A percentile compares a stretch with the other conserved stretches of the same genome.
These are phyloP conservation scores for Drosophila eohydei DNA, from an alignment of 2,888 invertebrate species.

Conservation along the genomic window DNA sequence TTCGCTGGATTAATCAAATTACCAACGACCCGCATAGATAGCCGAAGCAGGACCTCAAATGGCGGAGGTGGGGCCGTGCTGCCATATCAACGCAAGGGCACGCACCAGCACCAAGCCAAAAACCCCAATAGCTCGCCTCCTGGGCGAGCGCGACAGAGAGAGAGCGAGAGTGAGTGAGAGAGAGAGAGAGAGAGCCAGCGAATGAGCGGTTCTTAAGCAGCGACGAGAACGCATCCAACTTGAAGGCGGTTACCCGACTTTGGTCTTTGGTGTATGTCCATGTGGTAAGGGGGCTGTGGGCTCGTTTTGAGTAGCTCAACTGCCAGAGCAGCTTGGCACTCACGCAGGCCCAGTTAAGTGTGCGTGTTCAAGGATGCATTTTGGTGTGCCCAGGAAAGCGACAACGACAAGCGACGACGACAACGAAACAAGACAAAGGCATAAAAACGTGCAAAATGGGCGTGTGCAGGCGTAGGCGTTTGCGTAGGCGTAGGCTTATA, in stretches of 20 bases:
- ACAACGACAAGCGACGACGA: constrained; percentile 42
- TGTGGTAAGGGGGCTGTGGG: constrained; percentile 6
- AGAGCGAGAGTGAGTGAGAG: neutral
- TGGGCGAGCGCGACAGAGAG: neutral
- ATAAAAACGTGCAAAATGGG: constrained; percentile 79
- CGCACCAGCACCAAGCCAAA: constrained; percentile 49
- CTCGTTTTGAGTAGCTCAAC: constrained; percentile 60
- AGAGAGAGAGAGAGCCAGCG: neutral
- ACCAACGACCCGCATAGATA: constrained; percentile 72
- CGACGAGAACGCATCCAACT: constrained; percentile 20
- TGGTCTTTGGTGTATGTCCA: constrained; percentile 33
- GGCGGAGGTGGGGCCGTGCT: neutral
- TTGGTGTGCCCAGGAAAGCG: constrained; percentile 77
- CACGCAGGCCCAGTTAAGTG: constrained; percentile 81
- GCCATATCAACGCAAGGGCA: constrained; percentile 76
- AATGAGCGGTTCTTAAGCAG: constrained; percentile 37
- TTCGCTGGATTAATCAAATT: constrained; percentile 76
- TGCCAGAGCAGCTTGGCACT: constrained; percentile 69
- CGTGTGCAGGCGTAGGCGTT: constrained; percentile 49
- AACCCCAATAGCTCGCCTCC: too few species aligned
- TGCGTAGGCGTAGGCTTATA: constrained; percentile 63
- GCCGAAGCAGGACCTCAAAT: constrained; percentile 17
- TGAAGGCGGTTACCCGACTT: constrained; percentile 52
- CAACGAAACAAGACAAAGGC: constrained; percentile 77
- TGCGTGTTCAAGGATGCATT: constrained; percentile 80